phyloP scores from a whole-genome alignment of 2,113 vertebrate genomes.

The Picathartes gymnocephalus region DNA sequence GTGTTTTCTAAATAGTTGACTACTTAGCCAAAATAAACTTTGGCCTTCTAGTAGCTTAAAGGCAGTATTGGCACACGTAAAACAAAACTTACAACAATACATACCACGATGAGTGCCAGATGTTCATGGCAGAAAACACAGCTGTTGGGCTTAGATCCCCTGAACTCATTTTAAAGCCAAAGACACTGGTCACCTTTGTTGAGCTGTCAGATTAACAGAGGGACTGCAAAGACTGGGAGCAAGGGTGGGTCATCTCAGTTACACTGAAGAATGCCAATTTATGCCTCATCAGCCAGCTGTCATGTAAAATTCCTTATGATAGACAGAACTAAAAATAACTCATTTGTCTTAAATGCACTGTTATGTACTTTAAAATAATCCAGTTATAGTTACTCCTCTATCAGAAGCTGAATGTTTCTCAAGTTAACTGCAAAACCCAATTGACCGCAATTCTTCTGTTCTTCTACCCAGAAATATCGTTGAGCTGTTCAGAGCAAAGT shows the following conservation, averaged over 20 bases:
- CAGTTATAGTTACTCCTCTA: background rate
- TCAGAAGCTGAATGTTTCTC: background rate
- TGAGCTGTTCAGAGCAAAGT: background rate
- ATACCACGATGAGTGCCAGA: conserved; percentile 48
- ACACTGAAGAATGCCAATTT: conserved; percentile 65
- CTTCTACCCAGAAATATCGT: background rate
- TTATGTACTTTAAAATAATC: background rate
- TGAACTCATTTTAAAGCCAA: conserved; percentile 45
- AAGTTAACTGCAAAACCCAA: background rate
- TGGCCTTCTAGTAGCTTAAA: conserved; percentile 38
- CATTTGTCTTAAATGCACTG: background rate
- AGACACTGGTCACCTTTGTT: conserved; percentile 46
- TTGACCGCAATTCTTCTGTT: background rate
- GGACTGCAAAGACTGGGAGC: conserved; percentile 32
- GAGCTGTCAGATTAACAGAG: conserved; percentile 63
- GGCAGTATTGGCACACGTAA: conserved; percentile 18
- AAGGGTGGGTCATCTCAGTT: conserved; percentile 51
- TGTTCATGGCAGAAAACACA: conserved; percentile 48
- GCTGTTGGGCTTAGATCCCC: conserved; percentile 59
- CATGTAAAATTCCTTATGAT: conserved; percentile 39
- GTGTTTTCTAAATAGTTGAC: conserved; percentile 33
- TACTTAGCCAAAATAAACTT: conserved; percentile 50
- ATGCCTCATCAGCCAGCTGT: conserved; percentile 47
- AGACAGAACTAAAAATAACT: conserved; percentile 46
- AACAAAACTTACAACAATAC: conserved; percentile 55